A percentile compares a stretch with the other conserved stretches of the same genome.
phyloP scores from a whole-genome alignment of 2,113 vertebrate species.

The Cyprinodon tularosa region DNA sequence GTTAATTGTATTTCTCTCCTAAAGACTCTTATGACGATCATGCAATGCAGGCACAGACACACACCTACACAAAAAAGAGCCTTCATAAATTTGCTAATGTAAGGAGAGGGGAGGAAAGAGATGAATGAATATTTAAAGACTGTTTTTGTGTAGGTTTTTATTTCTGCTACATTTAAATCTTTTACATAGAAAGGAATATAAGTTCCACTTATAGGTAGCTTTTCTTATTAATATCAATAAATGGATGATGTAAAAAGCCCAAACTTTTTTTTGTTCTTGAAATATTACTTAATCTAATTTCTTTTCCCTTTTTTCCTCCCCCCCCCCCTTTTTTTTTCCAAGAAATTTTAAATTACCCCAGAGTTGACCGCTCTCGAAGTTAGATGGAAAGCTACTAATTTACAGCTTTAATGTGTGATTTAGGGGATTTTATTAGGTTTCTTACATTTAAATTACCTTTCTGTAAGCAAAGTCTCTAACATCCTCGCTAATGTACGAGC shows the following conservation, averaged over 20 bases:
- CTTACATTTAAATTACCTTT: neutral
- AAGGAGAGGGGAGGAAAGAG: constrained; percentile 2
- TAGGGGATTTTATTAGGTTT: neutral
- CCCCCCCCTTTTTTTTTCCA: neutral
- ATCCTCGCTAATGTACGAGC: neutral
- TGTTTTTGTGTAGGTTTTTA: neutral
- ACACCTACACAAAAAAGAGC: constrained; percentile 15
- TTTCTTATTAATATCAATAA: neutral
- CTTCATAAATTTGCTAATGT: constrained; percentile 21
- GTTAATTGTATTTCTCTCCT: constrained; percentile 75
- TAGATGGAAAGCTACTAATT: neutral
- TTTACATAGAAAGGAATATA: neutral
- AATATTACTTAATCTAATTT: neutral
- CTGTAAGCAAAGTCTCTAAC: neutral
- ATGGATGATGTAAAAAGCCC: neutral
- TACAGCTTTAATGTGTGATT: neutral
- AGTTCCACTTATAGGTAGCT: neutral
- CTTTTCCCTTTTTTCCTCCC: neutral
- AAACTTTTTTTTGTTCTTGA: neutral
- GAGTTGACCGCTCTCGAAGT: neutral
- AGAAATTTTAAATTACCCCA: neutral
- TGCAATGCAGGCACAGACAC: constrained; percentile 27
- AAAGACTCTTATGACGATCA: constrained; percentile 62
- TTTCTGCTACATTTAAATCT: neutral
- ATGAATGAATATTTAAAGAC: constrained; percentile 10